These are phyloP conservation scores for Corydoras sp. DNA, from an alignment of 2,113 vertebrate species.

Conservation along the genomic window DNA sequence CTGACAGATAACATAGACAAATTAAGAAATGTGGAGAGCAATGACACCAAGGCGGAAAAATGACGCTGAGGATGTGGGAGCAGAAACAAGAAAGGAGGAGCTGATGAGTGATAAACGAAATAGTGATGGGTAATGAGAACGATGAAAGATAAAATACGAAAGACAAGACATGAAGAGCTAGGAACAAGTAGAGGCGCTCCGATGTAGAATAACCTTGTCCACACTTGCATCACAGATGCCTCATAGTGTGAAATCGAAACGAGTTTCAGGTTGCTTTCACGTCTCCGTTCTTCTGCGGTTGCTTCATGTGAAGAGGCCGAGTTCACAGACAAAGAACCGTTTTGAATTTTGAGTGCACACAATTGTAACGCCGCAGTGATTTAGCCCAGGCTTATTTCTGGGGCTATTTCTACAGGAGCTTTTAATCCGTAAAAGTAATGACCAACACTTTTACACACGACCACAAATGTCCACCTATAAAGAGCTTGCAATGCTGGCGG, in stretches of 20 bases:
- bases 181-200: background rate
- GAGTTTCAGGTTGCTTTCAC: background rate
- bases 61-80: background rate
- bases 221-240: background rate
- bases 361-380: conserved; percentile 33
- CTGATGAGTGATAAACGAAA: background rate
- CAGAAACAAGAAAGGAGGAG: background rate
- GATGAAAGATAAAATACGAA: background rate
- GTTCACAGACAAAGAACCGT: background rate
- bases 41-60: background rate
- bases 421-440: conserved; percentile 23
- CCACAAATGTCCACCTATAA: background rate
- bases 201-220: background rate
- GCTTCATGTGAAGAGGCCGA: background rate
- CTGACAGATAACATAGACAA: background rate
- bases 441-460: conserved; percentile 6
- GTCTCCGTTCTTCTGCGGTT: background rate
- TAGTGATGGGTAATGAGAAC: background rate
- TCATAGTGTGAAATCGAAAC: background rate
- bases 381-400: conserved; percentile 29
- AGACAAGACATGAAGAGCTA: background rate
- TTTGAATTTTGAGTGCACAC: background rate
- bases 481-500: conserved; percentile 6
- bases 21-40: background rate
- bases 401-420: conserved; percentile 16